phyloP scores from a whole-genome alignment of 2,113 vertebrate species.

The Macrotis lagotis region DNA sequence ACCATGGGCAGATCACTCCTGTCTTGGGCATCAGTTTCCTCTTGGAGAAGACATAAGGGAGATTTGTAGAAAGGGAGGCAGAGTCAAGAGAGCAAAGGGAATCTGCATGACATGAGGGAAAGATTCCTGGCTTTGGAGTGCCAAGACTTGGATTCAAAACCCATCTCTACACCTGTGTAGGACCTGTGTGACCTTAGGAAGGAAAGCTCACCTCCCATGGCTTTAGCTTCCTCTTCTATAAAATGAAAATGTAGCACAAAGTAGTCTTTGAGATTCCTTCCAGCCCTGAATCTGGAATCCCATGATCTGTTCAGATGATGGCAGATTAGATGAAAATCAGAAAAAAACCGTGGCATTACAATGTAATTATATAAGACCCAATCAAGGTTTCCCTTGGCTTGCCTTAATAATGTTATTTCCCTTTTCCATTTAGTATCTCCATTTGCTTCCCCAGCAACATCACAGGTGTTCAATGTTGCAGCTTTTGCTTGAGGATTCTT shows the following conservation, averaged over 20 bases:
- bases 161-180: background rate
- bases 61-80: background rate
- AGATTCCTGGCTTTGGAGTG: background rate
- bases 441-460: background rate
- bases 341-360: background rate
- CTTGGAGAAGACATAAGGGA: no score
- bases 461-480: background rate
- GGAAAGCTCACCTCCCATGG: background rate
- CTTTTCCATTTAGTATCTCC: background rate
- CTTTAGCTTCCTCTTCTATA: background rate
- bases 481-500: background rate
- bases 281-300: background rate
- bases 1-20: background rate
- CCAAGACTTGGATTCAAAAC: background rate
- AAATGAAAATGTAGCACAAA: background rate
- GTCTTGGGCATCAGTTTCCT: background rate
- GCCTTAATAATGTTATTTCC: background rate
- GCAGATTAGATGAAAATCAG: background rate
- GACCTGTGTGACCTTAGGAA: background rate
- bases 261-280: background rate
- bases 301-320: background rate
- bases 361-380: conserved; percentile 3
- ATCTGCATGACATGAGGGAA: background rate
- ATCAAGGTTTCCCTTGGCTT: background rate
- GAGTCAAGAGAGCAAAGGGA: background rate